These are phyloP conservation scores for Macrostomum lignano DNA, from an alignment of 1,140 invertebrate species.

Conservation along the genomic window DNA sequence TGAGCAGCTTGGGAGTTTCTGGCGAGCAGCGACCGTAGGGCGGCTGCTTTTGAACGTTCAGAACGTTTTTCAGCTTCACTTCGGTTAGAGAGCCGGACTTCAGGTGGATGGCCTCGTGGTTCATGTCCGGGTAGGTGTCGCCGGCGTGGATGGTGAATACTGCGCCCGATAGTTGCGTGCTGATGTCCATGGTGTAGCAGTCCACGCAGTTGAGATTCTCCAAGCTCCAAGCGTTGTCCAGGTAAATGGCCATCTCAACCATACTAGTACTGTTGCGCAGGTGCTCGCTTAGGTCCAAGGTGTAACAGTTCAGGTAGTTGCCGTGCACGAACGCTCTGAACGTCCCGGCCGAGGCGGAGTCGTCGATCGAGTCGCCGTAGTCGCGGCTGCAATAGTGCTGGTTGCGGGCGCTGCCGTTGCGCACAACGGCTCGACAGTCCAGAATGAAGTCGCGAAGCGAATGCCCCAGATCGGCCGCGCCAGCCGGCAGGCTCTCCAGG, in stretches of 20 bases:
- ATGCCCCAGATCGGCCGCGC: too few species aligned
- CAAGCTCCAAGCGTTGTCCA: background rate
- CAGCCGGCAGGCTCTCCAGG: slow-evolving; percentile 1
- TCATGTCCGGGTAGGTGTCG: background rate
- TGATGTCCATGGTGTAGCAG: background rate
- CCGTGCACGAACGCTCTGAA: background rate
- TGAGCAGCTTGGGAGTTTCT: background rate
- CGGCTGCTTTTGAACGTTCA: slow-evolving; percentile 1
- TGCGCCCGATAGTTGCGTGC: background rate
- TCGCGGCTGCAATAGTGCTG: too few species aligned
- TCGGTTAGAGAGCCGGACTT: background rate
- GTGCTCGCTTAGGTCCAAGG: background rate
- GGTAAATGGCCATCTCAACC: slow-evolving; percentile 1
- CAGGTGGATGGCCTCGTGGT: background rate
- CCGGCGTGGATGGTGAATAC: background rate
- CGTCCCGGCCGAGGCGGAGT: background rate
- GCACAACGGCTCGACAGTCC: too few species aligned
- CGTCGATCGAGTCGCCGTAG: too few species aligned
- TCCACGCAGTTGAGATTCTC: slow-evolving; percentile 1
- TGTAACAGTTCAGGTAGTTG: slow-evolving; percentile 1
- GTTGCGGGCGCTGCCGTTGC: too few species aligned
- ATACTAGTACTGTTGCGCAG: background rate
- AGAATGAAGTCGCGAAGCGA: too few species aligned
- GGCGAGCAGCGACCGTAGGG: slow-evolving; percentile 1
- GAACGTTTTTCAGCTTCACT: background rate